phyloP scores from a whole-genome alignment of 1,140 invertebrate species.

The Venturia canescens region DNA sequence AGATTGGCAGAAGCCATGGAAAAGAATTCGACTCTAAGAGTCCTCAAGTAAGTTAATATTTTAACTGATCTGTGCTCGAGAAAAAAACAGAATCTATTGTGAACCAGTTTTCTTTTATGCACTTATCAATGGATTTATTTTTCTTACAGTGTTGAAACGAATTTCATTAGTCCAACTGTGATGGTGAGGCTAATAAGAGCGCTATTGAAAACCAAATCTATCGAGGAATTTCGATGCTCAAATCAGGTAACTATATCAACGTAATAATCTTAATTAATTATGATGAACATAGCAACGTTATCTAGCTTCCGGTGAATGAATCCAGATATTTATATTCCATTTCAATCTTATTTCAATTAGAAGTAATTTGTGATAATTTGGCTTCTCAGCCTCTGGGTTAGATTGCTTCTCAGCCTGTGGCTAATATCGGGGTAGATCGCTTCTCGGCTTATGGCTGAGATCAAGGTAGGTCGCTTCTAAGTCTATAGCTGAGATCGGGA shows the following conservation, averaged over 20 bases:
- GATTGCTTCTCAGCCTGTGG: no score
- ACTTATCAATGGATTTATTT: constrained; percentile 44
- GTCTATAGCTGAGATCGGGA: no score
- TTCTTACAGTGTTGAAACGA: constrained; percentile 90
- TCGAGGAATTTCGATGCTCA: constrained; percentile 95
- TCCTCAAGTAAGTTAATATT: constrained; percentile 84
- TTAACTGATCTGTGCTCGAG: background rate
- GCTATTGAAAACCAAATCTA: constrained; percentile 89
- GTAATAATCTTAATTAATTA: no score
- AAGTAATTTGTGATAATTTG: no score
- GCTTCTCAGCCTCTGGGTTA: no score
- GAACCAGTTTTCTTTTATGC: background rate
- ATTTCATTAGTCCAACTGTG: constrained; percentile 92
- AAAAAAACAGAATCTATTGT: constrained; percentile 17
- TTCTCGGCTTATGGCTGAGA: no score
- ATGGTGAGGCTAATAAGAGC: constrained; percentile 91
- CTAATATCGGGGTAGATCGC: no score
- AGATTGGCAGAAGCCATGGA: constrained; percentile 90
- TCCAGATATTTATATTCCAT: no score
- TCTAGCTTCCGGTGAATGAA: no score
- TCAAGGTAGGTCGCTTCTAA: no score
- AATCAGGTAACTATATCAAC: constrained; percentile 88
- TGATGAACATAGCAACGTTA: no score
- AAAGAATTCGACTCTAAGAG: constrained; percentile 91
- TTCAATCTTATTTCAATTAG: no score